Conservation (phyloP, 2,888 invertebrate species). For the Tortricodes alternella region DNA sequence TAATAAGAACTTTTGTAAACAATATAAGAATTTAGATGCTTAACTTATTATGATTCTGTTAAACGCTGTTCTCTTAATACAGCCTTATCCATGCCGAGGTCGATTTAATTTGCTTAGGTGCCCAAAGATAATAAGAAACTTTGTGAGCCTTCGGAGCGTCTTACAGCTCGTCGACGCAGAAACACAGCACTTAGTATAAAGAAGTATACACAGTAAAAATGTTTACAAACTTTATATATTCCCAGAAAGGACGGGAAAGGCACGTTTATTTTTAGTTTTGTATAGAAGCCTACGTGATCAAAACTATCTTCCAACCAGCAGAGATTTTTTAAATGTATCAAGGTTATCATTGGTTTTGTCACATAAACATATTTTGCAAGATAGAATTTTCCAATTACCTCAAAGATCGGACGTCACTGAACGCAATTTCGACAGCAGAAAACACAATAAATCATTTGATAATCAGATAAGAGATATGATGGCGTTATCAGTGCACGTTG, state of each 20-base stretch:
- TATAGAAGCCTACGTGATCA: too few relatives aligned
- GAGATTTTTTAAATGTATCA: not conserved
- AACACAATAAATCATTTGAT: slow-evolving; percentile 25
- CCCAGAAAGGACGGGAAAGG: not conserved
- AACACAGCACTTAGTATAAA: not conserved
- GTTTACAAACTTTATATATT: not conserved
- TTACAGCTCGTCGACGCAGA: slow-evolving; percentile 22
- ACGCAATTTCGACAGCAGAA: slow-evolving; percentile 2
- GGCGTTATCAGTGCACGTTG: slow-evolving; percentile 12
- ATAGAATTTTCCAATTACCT: not conserved
- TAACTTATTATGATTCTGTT: too few relatives aligned
- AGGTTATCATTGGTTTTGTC: not conserved
- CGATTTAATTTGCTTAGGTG: slow-evolving; percentile 29
- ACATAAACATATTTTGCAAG: not conserved
- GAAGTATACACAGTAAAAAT: slow-evolving; percentile 1
- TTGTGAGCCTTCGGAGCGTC: slow-evolving; percentile 16
- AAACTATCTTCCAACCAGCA: too few relatives aligned
- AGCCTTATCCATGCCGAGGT: slow-evolving; percentile 22
- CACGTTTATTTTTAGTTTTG: not conserved
- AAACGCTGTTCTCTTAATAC: not conserved
- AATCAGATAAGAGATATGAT: slow-evolving; percentile 12
- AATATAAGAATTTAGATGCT: too few relatives aligned
- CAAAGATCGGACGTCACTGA: not conserved
- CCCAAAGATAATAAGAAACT: slow-evolving; percentile 30
- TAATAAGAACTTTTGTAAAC: too few relatives aligned